These are phyloP conservation scores for Semotilus atromaculatus DNA, from an alignment of 2,797 vertebrate genomes.

Conservation along the genomic window DNA sequence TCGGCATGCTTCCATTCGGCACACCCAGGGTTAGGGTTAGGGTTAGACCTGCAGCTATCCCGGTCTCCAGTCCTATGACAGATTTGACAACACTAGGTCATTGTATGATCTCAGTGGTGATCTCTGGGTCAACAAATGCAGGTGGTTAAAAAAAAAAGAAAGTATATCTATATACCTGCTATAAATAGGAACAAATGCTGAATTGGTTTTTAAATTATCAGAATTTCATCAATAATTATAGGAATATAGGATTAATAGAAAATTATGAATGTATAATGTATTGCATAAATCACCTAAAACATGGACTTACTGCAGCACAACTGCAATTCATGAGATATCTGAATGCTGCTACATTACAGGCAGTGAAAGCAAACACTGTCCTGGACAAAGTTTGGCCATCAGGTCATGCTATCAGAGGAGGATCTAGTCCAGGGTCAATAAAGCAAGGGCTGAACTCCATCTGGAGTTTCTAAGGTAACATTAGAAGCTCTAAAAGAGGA, in stretches of 20 bases:
- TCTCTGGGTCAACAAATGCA: neutral
- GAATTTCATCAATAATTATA: neutral
- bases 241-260: neutral
- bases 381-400: neutral
- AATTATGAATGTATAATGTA: neutral
- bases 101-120: neutral
- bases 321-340: neutral
- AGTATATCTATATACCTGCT: neutral
- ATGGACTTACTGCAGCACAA: neutral
- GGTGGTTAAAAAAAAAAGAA: neutral
- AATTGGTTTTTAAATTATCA: neutral
- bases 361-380: conserved; percentile 5
- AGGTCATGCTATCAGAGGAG: no score
- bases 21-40: no score
- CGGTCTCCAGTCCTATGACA: neutral
- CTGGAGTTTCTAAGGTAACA: conserved; percentile 31
- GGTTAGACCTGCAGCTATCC: no score
- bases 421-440: no score
- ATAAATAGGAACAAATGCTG: neutral
- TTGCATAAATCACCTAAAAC: neutral
- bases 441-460: neutral
- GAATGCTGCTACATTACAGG: conserved; percentile 6
- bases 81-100: neutral
- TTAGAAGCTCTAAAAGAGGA: conserved; percentile 54
- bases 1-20: no score